Evolutionary conservation across 2,888 invertebrate species (phyloP), one percentile per base, ranked within the genome.

Genomic region (Loripinus fragilis): DNA sequence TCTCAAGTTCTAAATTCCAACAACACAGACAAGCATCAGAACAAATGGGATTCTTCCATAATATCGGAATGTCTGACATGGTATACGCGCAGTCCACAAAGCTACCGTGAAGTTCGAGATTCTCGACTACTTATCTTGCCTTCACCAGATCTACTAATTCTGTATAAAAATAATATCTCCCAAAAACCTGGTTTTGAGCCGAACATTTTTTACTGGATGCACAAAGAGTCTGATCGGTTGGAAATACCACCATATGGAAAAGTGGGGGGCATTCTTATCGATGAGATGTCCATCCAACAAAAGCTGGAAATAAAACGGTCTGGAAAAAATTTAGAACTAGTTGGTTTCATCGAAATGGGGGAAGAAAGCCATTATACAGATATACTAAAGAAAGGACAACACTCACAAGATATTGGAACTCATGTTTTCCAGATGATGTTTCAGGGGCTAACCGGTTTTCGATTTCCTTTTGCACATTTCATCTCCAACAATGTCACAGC

Each of bases 241-340:
- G 35, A 78, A 12, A 52, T 85, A 30, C 76, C 73, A 1, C 23
- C 28, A 20, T 65, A 83, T 30, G 83, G 78, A 2, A 79, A 60
- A 50, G 38, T 33, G 10, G 83, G 83, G n/a, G 84, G 85, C 0
- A 70, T 87, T 0, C 60, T 87, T 8, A 17, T 83, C 0, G 86
- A 85, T 65, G 83, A 85, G 67, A 86, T 86, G 85, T 60, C 77
- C 3, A 83, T 85, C 20, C 85, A 87, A 38, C 41, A 77, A 12
- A 83, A 85, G 35, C n/a, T 87, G 2, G 82, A 83, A 66, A 67
- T 85, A 1, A 28, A 23, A 17, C 83, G 81, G 71, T 74, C 50
- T 33, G 72, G 79, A 1, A 80, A 78, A 65, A 45, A 75, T n/a
- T 41, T 85, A 38, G 80, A 86, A 68, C 35, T 86, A 3, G 50